Evolutionary conservation across 2,113 vertebrate species (phyloP).

Genomic region (Gopherus flavomarginatus): DNA sequence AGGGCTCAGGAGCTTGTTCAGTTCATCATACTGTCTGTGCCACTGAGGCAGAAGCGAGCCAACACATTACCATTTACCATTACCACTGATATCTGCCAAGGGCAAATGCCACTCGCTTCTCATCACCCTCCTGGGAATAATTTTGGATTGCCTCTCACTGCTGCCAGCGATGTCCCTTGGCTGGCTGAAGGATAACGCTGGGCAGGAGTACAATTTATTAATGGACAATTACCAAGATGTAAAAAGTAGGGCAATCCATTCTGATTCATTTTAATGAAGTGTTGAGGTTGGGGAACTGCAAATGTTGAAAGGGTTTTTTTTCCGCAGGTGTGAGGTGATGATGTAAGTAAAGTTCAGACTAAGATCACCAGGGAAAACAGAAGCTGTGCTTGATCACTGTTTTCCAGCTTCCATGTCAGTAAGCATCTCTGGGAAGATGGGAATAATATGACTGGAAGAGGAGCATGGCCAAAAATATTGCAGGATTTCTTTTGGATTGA

Average conservation of each 20-base stretch:
- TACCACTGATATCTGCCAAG: conserved; percentile 43
- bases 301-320: not conserved
- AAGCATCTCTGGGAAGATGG: not conserved
- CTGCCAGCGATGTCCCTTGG: not conserved
- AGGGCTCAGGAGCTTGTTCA: not conserved
- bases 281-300: conserved; percentile 8
- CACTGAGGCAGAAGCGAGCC: conserved; percentile 37
- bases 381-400: not conserved
- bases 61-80: conserved; percentile 3
- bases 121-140: conserved; percentile 35
- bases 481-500: not conserved
- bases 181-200: conserved; percentile 36
- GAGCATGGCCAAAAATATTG: not conserved
- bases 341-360: not conserved
- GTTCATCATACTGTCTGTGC: not conserved
- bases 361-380: not conserved
- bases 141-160: conserved; percentile 3
- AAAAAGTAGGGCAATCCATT: conserved; percentile 33
- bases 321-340: not conserved
- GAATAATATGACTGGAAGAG: not conserved
- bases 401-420: not conserved
- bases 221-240: conserved; percentile 34
- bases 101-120: conserved; percentile 28
- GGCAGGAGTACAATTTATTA: conserved; percentile 55
- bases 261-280: conserved; percentile 33